Percentiles rank a stretch among this genome's conserved stretches.
Evolutionary conservation across 30 jellyfish, hydroid and myxozoan genomes (phyloP).

Genomic region (Hydra vulgaris): DNA sequence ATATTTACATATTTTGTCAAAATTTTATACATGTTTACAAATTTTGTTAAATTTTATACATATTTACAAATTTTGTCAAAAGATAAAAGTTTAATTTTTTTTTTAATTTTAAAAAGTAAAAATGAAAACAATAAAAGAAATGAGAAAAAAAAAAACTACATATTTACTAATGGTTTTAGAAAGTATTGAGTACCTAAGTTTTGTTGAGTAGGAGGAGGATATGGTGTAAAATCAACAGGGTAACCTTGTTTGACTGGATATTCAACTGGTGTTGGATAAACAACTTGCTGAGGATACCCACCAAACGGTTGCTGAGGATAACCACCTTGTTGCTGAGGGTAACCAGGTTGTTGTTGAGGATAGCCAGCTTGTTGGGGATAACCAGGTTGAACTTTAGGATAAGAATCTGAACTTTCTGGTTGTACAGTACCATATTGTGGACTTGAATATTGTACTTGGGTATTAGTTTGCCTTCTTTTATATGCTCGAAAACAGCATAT

Average conservation of each 20-base stretch:
- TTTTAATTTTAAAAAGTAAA: too few species aligned
- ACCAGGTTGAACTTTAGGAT: conserved; percentile 8
- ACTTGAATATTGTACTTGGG: background rate
- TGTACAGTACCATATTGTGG: background rate
- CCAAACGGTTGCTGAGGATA: background rate
- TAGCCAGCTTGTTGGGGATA: background rate
- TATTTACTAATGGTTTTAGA: too few species aligned
- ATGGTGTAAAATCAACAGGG: background rate
- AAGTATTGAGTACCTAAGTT: background rate
- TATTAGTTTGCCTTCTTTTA: conserved; percentile 19
- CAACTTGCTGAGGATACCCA: background rate
- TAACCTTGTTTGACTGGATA: background rate
- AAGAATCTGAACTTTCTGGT: background rate
- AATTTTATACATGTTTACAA: too few species aligned
- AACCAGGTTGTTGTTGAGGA: background rate
- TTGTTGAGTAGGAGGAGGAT: background rate
- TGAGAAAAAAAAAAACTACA: too few species aligned
- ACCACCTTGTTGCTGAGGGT: background rate
- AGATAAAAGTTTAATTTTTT: too few species aligned
- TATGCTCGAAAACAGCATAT: conserved; percentile 19
- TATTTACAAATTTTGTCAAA: too few species aligned
- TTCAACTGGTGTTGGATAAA: background rate
- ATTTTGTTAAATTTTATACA: too few species aligned
- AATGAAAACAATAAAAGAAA: too few species aligned
- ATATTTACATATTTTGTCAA: too few species aligned